Evolutionary conservation across 1,140 invertebrate genomes (phyloP).

Genomic region (Mercenaria mercenaria): DNA sequence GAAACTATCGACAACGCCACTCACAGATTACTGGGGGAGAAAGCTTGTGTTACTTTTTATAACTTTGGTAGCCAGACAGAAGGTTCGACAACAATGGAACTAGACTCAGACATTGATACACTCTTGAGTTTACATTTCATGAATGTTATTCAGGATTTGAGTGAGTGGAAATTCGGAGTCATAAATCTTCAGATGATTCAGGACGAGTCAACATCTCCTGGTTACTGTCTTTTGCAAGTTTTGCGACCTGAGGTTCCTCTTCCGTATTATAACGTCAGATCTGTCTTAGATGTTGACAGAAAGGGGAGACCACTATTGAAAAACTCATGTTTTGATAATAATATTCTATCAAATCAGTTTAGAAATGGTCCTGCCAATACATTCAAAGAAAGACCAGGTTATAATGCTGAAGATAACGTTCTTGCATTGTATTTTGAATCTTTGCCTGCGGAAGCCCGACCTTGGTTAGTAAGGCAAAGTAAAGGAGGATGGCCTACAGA

Average conservation of each 20-base stretch:
- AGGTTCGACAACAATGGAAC: background rate
- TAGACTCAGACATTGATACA: background rate
- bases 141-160: background rate
- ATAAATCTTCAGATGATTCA: background rate
- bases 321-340: too few relatives aligned
- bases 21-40: background rate
- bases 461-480: background rate
- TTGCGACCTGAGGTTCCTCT: background rate
- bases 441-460: background rate
- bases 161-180: background rate
- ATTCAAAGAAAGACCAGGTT: background rate
- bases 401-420: too few relatives aligned
- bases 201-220: background rate
- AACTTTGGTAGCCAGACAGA: background rate
- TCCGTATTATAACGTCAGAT: background rate
- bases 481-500: background rate
- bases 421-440: background rate
- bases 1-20: background rate
- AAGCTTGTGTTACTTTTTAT: background rate
- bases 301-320: too few relatives aligned
- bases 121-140: background rate
- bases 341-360: too few relatives aligned
- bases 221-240: background rate
- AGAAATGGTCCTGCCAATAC: background rate
- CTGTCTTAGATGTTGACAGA: too few relatives aligned